Percentiles rank a stretch among this genome's conserved stretches.
phyloP scores from a whole-genome alignment of 2,797 vertebrate genomes.

The Cynopterus sphinx region DNA sequence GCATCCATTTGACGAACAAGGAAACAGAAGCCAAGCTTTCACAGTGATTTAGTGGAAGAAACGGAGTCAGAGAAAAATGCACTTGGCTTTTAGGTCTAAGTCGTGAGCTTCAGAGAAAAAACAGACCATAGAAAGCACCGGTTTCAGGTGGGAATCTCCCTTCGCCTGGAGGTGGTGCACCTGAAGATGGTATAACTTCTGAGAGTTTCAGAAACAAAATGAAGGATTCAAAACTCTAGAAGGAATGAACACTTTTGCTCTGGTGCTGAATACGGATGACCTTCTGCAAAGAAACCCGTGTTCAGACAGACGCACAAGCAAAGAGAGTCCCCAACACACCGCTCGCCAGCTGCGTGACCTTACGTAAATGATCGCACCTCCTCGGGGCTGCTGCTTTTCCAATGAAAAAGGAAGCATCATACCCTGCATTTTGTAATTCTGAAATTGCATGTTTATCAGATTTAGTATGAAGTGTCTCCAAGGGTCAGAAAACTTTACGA shows the following conservation, averaged over 20 bases:
- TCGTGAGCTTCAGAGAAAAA: neutral
- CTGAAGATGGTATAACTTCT: neutral
- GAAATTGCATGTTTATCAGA: neutral
- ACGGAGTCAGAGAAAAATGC: rapidly evolving
- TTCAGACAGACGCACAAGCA: neutral
- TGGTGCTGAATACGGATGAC: neutral
- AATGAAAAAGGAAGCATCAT: neutral
- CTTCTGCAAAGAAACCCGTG: neutral
- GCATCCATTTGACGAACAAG: neutral
- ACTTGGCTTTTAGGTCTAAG: neutral
- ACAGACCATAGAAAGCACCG: neutral
- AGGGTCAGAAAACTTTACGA: neutral
- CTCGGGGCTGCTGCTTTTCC: neutral
- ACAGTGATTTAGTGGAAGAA: neutral
- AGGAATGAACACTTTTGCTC: neutral
- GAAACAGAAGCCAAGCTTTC: neutral
- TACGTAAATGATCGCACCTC: neutral
- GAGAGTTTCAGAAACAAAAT: neutral
- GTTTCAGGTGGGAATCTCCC: neutral
- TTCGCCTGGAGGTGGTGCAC: neutral
- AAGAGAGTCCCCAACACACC: neutral
- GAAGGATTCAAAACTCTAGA: neutral
- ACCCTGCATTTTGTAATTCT: neutral
- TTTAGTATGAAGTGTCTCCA: slow-evolving; percentile 10
- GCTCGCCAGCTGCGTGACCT: neutral